Evolutionary conservation across 2,797 vertebrate genomes (phyloP), one percentile per base, ranked within the genome.

Genomic region (Melanotaenia nigrans): DNA sequence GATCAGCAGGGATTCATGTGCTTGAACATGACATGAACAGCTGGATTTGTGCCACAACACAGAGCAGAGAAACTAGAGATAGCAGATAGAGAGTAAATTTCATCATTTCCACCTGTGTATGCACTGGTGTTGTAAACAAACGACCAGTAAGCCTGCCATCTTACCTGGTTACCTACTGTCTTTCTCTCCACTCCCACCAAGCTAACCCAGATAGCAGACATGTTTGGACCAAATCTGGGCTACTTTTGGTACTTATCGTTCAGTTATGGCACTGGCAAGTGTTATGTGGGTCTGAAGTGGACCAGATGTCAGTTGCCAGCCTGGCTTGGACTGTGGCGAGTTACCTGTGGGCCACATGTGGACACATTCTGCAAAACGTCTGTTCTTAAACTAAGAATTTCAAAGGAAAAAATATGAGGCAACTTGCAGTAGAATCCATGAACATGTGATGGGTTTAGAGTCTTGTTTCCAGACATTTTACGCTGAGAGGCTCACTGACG

Each of bases 371-470:
- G 24, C 51, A 14, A 12, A 54, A 25, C 51, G 24, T 25, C 24
- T 54, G 51, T 28, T 28, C 24, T 54, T 6, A 54, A 4, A 54
- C 51, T 13, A 5, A 54, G 24, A 24, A 13, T 14, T 64, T 40
- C 18, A 3, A 32, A 24, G 2, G 7, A 10, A 18, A 33, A 45
- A 25, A 60, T 58, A 67, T 36, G 30, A 5, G 51, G 47, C 47
- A 49, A 49, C 47, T 11, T 49, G 56, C 45, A 28, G 56, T 0
- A 60, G 66, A 68, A 25, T 56, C 42, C 36, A 40, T 69, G 64
- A 73, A 63, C 54, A 58, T 33, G 58, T 28, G 61, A 68, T 13
- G 38, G 38, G 58, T 67, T 68, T 45, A 51, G 45, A 77, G 83
- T 70, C 73, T 68, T 1, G 9, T 73, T 68, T 72, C 32, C 3